Evolutionary conservation across 2,113 vertebrate genomes (phyloP).

Genomic region (Xenopus borealis): DNA sequence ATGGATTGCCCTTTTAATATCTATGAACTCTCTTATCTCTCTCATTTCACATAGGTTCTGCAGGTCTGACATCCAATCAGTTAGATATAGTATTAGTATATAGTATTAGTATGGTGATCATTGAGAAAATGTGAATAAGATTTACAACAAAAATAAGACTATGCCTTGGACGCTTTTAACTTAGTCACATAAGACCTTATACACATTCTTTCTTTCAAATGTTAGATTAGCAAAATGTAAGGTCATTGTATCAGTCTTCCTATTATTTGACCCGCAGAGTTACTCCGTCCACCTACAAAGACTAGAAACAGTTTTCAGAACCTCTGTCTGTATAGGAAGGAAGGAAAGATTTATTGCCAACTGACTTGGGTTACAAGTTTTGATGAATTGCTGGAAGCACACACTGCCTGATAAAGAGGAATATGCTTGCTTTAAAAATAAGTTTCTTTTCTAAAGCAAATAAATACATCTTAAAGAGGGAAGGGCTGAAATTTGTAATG

Average conservation of each 20-base stretch:
- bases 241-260: slow-evolving; percentile 41
- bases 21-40: too few species aligned
- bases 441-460: slow-evolving; percentile 34
- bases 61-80: too few species aligned
- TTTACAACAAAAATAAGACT: not conserved
- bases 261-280: slow-evolving; percentile 36
- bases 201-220: slow-evolving; percentile 19
- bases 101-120: not conserved
- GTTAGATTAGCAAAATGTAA: slow-evolving; percentile 23
- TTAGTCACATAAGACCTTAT: not conserved
- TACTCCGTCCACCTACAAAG: slow-evolving; percentile 41
- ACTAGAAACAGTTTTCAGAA: slow-evolving; percentile 20
- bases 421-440: slow-evolving; percentile 40
- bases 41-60: too few species aligned
- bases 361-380: slow-evolving; percentile 39
- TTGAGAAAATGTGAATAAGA: too few species aligned
- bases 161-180: not conserved
- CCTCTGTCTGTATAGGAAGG: slow-evolving; percentile 30
- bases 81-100: not conserved
- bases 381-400: slow-evolving; percentile 43
- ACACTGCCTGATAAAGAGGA: slow-evolving; percentile 37
- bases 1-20: too few species aligned
- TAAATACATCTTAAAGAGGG: slow-evolving; percentile 28
- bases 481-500: slow-evolving; percentile 8
- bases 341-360: slow-evolving; percentile 46